phyloP scores from a whole-genome alignment of 2,888 invertebrate species.

The Oasisia sp. region DNA sequence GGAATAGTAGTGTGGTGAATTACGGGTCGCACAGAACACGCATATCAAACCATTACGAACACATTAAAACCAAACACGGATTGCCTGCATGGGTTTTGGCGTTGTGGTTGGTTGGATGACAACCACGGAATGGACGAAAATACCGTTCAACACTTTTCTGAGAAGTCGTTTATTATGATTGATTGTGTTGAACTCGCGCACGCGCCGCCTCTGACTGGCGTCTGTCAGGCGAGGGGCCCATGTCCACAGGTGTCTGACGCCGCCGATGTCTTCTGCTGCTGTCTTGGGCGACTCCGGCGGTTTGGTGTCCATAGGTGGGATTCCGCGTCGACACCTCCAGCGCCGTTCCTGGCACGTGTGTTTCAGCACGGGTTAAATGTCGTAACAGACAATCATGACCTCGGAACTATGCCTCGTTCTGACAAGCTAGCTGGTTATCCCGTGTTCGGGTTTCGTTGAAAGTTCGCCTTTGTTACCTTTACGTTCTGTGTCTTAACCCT shows the following conservation, averaged over 20 bases:
- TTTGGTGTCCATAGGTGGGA: background rate
- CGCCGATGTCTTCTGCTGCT: background rate
- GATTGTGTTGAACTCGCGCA: background rate
- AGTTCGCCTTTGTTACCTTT: background rate
- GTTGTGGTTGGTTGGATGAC: background rate
- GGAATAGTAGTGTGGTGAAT: background rate
- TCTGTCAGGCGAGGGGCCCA: background rate
- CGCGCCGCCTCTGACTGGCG: background rate
- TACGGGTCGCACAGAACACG: background rate
- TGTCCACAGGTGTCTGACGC: background rate
- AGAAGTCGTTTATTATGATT: slow-evolving; percentile 5
- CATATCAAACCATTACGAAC: background rate
- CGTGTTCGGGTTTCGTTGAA: background rate
- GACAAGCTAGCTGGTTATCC: background rate
- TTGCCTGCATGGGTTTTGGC: background rate
- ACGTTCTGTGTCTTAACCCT: background rate
- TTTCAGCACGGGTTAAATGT: background rate
- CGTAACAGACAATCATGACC: background rate
- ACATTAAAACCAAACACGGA: background rate
- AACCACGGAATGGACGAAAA: background rate
- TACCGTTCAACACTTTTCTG: background rate
- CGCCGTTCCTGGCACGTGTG: background rate
- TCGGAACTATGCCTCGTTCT: background rate
- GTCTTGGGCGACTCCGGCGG: background rate
- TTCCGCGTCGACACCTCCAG: background rate